Evolutionary conservation across 2,888 invertebrate genomes (phyloP).

Genomic region (Sinodicranocentrus sp.): DNA sequence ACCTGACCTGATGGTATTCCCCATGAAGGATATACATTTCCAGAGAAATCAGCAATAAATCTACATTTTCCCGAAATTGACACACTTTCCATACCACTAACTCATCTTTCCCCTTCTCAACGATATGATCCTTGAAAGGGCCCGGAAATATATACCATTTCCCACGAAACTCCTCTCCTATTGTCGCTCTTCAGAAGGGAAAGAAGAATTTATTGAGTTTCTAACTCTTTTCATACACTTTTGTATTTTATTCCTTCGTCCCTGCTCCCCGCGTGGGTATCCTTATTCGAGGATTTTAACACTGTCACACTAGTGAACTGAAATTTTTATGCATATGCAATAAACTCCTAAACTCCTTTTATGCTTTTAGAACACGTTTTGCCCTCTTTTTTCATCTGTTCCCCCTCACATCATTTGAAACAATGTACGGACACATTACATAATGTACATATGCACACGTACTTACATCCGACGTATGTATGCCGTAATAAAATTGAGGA

Average conservation of each 20-base stretch:
- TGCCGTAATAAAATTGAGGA: neutral
- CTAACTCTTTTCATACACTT: neutral
- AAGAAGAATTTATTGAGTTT: slow-evolving; percentile 3
- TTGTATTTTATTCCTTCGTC: neutral
- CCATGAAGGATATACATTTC: slow-evolving; percentile 15
- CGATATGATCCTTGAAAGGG: neutral
- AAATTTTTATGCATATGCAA: slow-evolving; percentile 48
- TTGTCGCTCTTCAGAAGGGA: neutral
- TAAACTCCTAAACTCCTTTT: slow-evolving; percentile 49
- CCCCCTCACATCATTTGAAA: slow-evolving; percentile 38
- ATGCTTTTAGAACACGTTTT: slow-evolving; percentile 47
- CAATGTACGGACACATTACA: slow-evolving; percentile 24
- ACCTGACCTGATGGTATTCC: neutral
- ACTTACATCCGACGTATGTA: neutral
- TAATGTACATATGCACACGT: neutral
- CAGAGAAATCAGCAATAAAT: slow-evolving; percentile 43
- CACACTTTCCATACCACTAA: slow-evolving; percentile 25
- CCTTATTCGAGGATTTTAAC: too few relatives aligned
- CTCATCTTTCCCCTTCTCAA: neutral
- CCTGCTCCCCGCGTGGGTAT: too few relatives aligned
- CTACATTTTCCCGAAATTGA: slow-evolving; percentile 50
- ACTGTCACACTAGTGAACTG: slow-evolving; percentile 8
- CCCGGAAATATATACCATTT: slow-evolving; percentile 5
- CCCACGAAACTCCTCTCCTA: too few relatives aligned
- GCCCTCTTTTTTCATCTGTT: slow-evolving; percentile 35